Percentiles rank a stretch among this genome's conserved stretches.
These are phyloP conservation scores for Drosophila neotestacea DNA, from an alignment of 2,888 invertebrate species.

Conservation along the genomic window DNA sequence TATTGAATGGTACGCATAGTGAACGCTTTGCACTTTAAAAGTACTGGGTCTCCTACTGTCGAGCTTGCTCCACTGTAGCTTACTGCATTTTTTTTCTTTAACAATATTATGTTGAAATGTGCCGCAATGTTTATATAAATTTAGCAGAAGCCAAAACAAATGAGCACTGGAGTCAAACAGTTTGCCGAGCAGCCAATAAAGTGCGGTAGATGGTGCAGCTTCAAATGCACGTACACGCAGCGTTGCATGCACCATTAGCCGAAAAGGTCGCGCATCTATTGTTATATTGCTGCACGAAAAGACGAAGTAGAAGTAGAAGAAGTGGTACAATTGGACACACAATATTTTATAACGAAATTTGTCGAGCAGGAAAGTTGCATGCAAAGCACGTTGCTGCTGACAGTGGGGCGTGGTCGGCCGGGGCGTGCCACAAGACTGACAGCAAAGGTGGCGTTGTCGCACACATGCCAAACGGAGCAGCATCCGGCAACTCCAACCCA, in stretches of 20 bases:
- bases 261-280: conserved; percentile 53
- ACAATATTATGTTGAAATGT: not conserved
- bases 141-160: conserved; percentile 20
- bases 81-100: too few relatives aligned
- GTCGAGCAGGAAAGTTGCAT: conserved; percentile 38
- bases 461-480: conserved; percentile 26
- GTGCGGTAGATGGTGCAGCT: conserved; percentile 24
- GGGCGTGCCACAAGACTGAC: conserved; percentile 21
- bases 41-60: too few relatives aligned
- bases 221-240: conserved; percentile 50
- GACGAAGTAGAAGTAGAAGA: not conserved
- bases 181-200: conserved; percentile 16
- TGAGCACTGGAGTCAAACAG: conserved; percentile 22
- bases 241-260: conserved; percentile 53
- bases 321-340: conserved; percentile 37
- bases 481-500: conserved; percentile 36
- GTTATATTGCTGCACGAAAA: conserved; percentile 36
- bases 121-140: conserved; percentile 36
- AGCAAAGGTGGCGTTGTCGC: conserved; percentile 31
- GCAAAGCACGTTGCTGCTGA: conserved; percentile 77
- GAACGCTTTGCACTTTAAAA: too few relatives aligned
- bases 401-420: conserved; percentile 61
- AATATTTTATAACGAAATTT: conserved; percentile 55
- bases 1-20: too few relatives aligned
- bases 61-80: too few relatives aligned